Conservation (phyloP, 2,113 vertebrate species). For the Urocitellus parryii region DNA sequence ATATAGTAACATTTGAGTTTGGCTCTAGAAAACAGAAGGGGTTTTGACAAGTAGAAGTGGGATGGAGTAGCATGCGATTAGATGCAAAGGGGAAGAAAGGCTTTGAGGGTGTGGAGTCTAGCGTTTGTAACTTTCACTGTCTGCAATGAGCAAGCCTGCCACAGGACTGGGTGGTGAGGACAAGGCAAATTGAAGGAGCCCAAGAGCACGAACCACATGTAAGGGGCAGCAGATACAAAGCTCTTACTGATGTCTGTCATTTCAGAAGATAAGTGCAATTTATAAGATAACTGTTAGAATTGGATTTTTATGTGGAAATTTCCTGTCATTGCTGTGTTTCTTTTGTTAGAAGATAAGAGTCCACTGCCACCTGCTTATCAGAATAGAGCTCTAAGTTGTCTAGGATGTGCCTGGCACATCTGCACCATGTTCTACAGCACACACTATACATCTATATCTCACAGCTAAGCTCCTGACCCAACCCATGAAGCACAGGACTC, state of each 20-base stretch:
- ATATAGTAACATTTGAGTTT: not conserved
- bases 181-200: rapidly evolving
- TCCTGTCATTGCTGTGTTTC: not conserved
- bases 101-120: not conserved
- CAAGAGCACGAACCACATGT: not conserved
- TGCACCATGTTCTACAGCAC: rapidly evolving
- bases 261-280: not conserved
- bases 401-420: rapidly evolving
- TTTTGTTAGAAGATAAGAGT: not conserved
- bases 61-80: not conserved
- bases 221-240: not conserved
- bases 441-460: rapidly evolving
- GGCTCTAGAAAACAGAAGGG: not conserved
- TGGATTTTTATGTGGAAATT: not conserved
- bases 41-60: not conserved
- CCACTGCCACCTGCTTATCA: not conserved
- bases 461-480: too few species aligned
- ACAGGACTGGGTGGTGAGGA: not conserved
- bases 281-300: not conserved
- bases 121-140: rapidly evolving
- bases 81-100: not conserved
- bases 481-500: rapidly evolving
- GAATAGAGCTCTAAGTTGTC: not conserved
- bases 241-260: not conserved
- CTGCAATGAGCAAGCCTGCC: not conserved